Base-by-base conservation (phyloP, 2,888 invertebrate species). In the Leptura quadrifasciata region DNA sequence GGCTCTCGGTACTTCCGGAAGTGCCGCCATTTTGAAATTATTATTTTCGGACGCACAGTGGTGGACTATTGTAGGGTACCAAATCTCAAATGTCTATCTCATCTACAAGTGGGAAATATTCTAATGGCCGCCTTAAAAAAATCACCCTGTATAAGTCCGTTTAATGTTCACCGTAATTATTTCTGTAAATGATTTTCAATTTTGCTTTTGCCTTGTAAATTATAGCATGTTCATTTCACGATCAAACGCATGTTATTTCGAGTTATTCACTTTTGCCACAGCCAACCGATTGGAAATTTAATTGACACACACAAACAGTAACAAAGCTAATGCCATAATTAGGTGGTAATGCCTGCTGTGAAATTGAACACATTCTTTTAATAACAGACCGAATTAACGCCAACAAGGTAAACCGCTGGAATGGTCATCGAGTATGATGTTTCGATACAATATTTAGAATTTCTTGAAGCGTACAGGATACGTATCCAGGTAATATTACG, bases 261-360 rank as follows among this genome's bases (percentile, higher is more conserved):
- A 39, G 63, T 63, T 63, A 35, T 63, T 31, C 63, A 63, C 39
- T 63, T 57, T 63, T 63, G 63, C 39, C 24, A 35, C 39, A 39
- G 63, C 12, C 39, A 63, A 63, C 39, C 63, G 63, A 63, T 35
- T 39, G 63, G 39, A 63, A 63, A 63, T 10, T 63, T 63, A 63
- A 63, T 63, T 63, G 31, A 9, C 63, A 63, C 63, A 20, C 20
- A 63, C 35, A 31, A 15, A 27, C 60, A 27, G 60, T 27, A 24
- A 60, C 27, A 27, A 60, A 60, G 27, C 27, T 60, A 27, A 27
- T 60, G n/a, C n/a, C 47, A 47, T 47, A 47, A 47, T 47, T 12
- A 47, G 47, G 47, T 47, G 47, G 47, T 47, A 47, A 47, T 47
- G 47, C n/a, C n/a, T 5, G 47, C 47, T 47, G 47, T 47, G 47